Evolutionary conservation across 2,113 vertebrate genomes (phyloP).

Genomic region (Antechinus flavipes): DNA sequence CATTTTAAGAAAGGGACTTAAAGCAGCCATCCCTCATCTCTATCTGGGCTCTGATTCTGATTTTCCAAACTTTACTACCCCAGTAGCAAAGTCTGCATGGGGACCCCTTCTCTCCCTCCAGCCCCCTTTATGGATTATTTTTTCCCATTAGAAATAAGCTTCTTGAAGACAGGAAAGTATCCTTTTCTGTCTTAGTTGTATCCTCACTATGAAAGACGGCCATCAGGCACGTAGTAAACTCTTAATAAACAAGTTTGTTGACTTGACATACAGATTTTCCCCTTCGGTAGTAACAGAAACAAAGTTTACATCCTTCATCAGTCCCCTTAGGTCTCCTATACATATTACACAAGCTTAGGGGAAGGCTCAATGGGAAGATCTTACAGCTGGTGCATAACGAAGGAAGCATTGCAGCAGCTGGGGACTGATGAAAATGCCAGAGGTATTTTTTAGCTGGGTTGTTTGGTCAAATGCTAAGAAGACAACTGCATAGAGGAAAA

Average conservation of each 20-base stretch:
- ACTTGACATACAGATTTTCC: neutral
- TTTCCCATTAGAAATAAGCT: neutral
- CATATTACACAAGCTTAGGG: neutral
- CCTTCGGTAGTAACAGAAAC: neutral
- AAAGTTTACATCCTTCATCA: neutral
- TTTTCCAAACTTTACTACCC: neutral
- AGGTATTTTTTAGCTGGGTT: neutral
- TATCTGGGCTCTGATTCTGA: neutral
- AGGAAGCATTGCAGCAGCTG: neutral
- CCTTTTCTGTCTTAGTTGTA: neutral
- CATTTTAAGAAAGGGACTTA: neutral
- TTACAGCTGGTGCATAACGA: neutral
- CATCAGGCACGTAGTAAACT: neutral
- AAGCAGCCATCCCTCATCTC: neutral
- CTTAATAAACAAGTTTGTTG: neutral
- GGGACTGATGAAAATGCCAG: neutral
- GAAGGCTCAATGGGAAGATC: neutral
- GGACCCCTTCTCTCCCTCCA: neutral
- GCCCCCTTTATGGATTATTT: neutral
- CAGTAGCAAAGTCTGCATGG: neutral
- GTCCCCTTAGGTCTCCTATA: neutral
- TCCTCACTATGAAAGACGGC: neutral
- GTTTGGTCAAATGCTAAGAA: conserved; percentile 4
- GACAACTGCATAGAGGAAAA: neutral
- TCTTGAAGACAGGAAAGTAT: neutral